Conservation (phyloP, 2,113 vertebrate genomes). For the Thryonomys swinderianus region DNA sequence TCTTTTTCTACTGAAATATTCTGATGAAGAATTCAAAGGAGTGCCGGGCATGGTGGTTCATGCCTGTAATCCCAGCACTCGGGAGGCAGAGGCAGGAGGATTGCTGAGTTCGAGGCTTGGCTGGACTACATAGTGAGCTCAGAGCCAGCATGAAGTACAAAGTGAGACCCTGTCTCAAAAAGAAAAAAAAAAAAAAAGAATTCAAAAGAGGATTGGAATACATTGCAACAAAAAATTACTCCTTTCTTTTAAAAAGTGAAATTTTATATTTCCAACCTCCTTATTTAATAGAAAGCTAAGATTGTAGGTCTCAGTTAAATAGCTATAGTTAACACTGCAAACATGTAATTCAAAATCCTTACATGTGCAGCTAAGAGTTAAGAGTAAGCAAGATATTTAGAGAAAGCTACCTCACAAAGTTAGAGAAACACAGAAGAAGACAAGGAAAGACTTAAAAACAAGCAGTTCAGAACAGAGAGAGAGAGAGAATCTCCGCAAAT, state of each 20-base stretch:
- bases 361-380: background rate
- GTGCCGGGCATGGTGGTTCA: no score
- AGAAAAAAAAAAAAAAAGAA: no score
- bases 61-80: no score
- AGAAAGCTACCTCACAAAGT: background rate
- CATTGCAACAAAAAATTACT: background rate
- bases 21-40: background rate
- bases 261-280: constrained; percentile 24
- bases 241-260: constrained; percentile 32
- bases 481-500: background rate
- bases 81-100: no score
- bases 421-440: background rate
- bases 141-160: no score
- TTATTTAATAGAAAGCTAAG: constrained; percentile 4
- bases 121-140: no score
- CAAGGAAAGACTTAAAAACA: background rate
- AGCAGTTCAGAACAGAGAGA: background rate
- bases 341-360: background rate
- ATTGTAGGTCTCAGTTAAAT: background rate
- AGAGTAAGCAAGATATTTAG: background rate
- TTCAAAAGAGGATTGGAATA: background rate
- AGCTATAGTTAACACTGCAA: constrained; percentile 39
- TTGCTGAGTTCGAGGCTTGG: no score
- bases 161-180: no score
- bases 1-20: constrained; percentile 33